Conservation (phyloP, 2,888 invertebrate genomes). For the Eucriotettix oculatus region DNA sequence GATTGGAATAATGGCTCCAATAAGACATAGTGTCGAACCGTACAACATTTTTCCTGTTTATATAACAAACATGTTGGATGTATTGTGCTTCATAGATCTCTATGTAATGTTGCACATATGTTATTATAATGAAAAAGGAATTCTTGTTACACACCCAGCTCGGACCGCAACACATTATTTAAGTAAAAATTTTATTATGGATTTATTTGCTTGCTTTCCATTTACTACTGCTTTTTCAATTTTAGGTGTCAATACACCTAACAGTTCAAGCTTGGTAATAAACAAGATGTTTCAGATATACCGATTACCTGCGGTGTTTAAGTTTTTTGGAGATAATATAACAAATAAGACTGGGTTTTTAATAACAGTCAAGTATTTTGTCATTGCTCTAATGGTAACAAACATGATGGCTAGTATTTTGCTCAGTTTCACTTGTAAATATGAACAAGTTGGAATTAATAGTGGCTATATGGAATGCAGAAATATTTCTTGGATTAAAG, state of each 20-base stretch:
- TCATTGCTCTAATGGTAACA: constrained; percentile 30
- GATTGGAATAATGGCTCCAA: neutral
- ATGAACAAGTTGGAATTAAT: neutral
- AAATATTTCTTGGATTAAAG: neutral
- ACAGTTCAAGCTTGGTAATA: neutral
- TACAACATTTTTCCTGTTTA: neutral
- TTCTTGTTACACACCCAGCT: constrained; percentile 35
- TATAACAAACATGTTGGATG: constrained; percentile 22
- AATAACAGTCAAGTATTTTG: constrained; percentile 32
- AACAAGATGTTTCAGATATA: constrained; percentile 27
- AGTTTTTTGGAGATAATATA: constrained; percentile 30
- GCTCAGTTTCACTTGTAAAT: neutral
- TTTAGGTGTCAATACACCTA: neutral
- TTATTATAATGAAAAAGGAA: constrained; percentile 31
- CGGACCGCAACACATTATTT: constrained; percentile 33
- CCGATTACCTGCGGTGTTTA: constrained; percentile 28
- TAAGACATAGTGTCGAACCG: neutral
- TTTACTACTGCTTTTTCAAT: constrained; percentile 17
- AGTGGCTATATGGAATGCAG: neutral
- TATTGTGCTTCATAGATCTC: constrained; percentile 30
- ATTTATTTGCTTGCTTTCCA: constrained; percentile 31
- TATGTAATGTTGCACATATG: constrained; percentile 35
- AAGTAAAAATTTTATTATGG: constrained; percentile 29
- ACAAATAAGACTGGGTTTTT: constrained; percentile 33
- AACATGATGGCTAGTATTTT: neutral